Conservation (phyloP, 2,888 invertebrate species). For the Tipula unca region DNA sequence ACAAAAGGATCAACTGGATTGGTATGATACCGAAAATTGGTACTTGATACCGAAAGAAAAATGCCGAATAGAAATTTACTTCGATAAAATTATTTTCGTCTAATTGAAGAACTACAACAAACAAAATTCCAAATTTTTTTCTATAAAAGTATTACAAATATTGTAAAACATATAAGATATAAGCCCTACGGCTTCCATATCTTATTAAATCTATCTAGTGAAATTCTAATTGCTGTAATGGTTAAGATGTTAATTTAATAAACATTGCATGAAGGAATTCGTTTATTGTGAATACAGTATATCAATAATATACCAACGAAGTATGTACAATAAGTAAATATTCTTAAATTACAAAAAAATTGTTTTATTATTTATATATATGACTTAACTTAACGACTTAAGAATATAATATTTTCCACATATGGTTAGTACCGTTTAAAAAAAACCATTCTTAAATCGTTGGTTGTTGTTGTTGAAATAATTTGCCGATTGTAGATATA, state of each 20-base stretch:
- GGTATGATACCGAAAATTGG: too few species aligned
- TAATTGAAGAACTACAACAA: too few species aligned
- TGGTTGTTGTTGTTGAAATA: background rate
- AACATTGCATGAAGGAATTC: background rate
- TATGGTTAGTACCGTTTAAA: background rate
- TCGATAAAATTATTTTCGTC: too few species aligned
- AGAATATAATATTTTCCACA: background rate
- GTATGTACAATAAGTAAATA: background rate
- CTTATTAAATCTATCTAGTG: too few species aligned
- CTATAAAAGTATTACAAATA: too few species aligned
- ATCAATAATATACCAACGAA: background rate
- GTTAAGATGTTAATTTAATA: background rate
- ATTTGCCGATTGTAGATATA: background rate
- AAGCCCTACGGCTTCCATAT: too few species aligned
- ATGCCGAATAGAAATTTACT: too few species aligned
- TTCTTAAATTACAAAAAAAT: background rate
- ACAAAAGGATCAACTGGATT: too few species aligned
- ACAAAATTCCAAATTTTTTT: too few species aligned
- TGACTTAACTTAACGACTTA: constrained; percentile 8
- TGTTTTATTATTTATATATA: background rate
- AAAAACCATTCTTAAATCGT: background rate
- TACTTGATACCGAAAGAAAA: too few species aligned
- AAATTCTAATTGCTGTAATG: background rate
- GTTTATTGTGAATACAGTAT: background rate
- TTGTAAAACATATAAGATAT: too few species aligned